These are phyloP conservation scores for Spodoptera litura DNA, from an alignment of 1,140 invertebrate species.

Conservation along the genomic window DNA sequence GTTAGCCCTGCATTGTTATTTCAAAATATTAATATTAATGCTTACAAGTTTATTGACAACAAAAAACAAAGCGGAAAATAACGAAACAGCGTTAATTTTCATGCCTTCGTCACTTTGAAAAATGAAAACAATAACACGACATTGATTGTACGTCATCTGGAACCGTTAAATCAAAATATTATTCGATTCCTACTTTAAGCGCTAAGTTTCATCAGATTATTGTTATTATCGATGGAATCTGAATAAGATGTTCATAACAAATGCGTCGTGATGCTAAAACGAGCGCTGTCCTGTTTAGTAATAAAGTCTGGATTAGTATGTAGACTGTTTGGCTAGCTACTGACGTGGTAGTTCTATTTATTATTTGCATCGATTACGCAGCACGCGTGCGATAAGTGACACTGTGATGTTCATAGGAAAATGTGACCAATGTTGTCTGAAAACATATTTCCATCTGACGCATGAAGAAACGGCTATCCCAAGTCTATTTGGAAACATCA, in stretches of 20 bases:
- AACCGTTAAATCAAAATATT: conserved; percentile 13
- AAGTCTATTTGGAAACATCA: neutral
- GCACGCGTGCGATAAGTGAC: conserved; percentile 7
- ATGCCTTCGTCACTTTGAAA: conserved; percentile 4
- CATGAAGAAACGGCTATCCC: neutral
- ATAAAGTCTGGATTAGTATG: conserved; percentile 26
- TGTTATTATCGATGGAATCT: conserved; percentile 19
- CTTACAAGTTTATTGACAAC: neutral
- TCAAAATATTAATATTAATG: conserved; percentile 6
- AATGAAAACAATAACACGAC: conserved; percentile 24
- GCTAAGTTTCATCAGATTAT: conserved; percentile 33
- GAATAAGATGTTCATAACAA: conserved; percentile 21
- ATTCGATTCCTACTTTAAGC: conserved; percentile 5
- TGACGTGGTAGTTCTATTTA: conserved; percentile 29
- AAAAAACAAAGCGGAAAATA: neutral
- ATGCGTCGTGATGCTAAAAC: conserved; percentile 32
- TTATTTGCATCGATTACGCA: conserved; percentile 16
- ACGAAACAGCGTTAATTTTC: conserved; percentile 1
- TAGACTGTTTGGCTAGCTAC: conserved; percentile 25
- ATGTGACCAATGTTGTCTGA: conserved; percentile 14
- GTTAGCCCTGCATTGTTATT: conserved; percentile 9
- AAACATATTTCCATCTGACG: conserved; percentile 10
- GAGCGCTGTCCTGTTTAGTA: conserved; percentile 1
- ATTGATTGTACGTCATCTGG: neutral
- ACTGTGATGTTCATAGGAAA: conserved; percentile 7